Evolutionary conservation across 2,888 invertebrate species (phyloP), one percentile per base, ranked within the genome.

Genomic region (Epicampocera succincta): DNA sequence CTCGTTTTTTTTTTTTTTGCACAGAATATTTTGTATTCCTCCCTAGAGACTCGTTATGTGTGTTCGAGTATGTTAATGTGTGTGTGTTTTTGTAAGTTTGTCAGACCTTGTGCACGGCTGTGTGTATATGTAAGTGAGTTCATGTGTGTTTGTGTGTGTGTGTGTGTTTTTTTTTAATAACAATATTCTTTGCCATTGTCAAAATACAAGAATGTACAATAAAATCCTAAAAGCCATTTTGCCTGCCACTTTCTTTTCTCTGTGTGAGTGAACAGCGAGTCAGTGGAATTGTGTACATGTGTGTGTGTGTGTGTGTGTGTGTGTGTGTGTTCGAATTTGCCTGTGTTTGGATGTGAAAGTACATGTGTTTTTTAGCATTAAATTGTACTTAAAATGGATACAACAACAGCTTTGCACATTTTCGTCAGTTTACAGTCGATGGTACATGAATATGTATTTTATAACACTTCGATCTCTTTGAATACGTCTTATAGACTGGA

Each of bases 191-290:
- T 77, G 46, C 54, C 46, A 75, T 81, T 81, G 73, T 77, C 68
- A 81, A 68, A 66, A 52, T 73, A 73, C 65, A 79, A 68, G 66
- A 68, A 79, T 79, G 50, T 79, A 68, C 78, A 79, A 54, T 73
- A 48, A 71, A 82, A 78, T 82, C 69, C 74, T 78, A 44, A 71
- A 82, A 75, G 78, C 71, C 42, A 66, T 82, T 78, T 66, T 61
- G 58, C 78, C 42, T 82, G 73, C 52, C 68, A 81, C 76, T 76
- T 38, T 71, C 58, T 29, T 52, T 5, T 42, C 17, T 25, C 25
- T 54, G 33, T 68, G 40, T 29, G 25, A 13, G 29, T 33, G 21
- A 58, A 33, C 5, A 13, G 17, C 25, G 21, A 48, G 54, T 54
- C 15, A 38, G 21, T 38, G 38, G 38, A 12, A 19, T 19, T 61